Base-by-base conservation (phyloP, 2,888 invertebrate genomes). In the Drosophila prolongata region DNA sequence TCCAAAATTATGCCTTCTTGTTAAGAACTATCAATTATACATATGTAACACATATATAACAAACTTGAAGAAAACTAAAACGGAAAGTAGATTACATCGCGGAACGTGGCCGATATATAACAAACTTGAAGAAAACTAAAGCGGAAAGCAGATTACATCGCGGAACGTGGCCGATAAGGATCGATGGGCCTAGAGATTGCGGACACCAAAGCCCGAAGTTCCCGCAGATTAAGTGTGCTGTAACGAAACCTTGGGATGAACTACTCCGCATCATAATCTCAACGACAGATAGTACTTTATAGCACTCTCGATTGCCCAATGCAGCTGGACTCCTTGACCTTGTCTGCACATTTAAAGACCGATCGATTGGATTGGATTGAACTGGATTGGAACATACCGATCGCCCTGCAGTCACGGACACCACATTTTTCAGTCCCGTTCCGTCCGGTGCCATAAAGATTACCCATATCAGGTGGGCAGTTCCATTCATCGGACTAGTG, bases 401-500 rank as follows among this genome's bases (percentile, higher is more conserved):
- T 27, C 13, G n/a, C 16, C 11, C 10, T 40, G 30, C 58, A 30
- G 58, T 60, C 62, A 62, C 38, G 61, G 40, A 61, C 46, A 40
- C 62, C 58, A 55, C 2, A 34, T 55, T 30, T 4, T 47, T 13
- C 13, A 27, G 46, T 8, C 38, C 57, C 57, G 30, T 30, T 27
- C 40, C 40, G 61, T 62, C 62, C 49, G 62, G 42, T 49, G 42
- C 62, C 64, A 62, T 62, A 64, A 62, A 64, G 62, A 64, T 64
- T 30, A 19, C 0, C 9, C 6, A 16, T 62, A 62, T 62, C 62
- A 34, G 24, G 5, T 14, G 47, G 35, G 14, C 46, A 47, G 14
- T 16, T 19, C 43, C 62, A 64, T 94, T 94, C 55, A 96, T 94
- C 0, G 94, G 92, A 1, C 61, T 66, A 13, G 35, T 24, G 38